Percentiles rank a stretch among this genome's conserved stretches.
phyloP scores from a whole-genome alignment of 2,113 vertebrate species.

The Nerophis ophidion region DNA sequence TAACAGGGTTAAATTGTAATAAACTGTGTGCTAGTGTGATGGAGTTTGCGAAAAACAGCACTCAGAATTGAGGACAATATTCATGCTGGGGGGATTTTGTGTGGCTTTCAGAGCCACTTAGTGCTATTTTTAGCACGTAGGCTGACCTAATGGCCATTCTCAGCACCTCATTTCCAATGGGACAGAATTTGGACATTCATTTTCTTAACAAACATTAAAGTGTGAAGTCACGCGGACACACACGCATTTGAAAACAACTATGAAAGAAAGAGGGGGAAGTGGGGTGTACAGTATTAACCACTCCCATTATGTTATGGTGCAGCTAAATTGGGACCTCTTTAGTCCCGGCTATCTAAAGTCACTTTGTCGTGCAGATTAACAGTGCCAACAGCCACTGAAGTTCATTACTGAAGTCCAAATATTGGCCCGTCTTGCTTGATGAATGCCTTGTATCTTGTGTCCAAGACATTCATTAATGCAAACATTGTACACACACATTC shows the following conservation, averaged over 20 bases:
- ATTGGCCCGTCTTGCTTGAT: conserved; percentile 45
- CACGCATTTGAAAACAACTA: conserved; percentile 39
- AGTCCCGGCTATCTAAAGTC: conserved; percentile 43
- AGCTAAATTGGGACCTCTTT: conserved; percentile 38
- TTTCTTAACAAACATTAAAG: conserved; percentile 33
- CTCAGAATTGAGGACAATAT: conserved; percentile 35
- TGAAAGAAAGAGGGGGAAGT: conserved; percentile 33
- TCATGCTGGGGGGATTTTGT: conserved; percentile 45
- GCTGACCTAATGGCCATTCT: conserved; percentile 49
- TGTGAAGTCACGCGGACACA: conserved; percentile 20
- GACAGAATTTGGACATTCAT: conserved; percentile 46
- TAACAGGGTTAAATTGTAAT: background rate
- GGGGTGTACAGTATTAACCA: conserved; percentile 21
- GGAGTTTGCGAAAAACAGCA: conserved; percentile 17
- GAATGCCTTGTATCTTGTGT: conserved; percentile 35
- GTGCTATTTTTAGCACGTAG: conserved; percentile 61
- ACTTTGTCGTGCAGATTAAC: conserved; percentile 55
- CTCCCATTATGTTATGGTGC: conserved; percentile 40
- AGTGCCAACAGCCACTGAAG: conserved; percentile 37
- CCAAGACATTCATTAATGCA: conserved; percentile 34
- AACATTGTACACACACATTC: conserved; percentile 24
- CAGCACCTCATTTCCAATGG: conserved; percentile 43
- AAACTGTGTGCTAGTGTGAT: background rate
- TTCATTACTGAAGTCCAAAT: conserved; percentile 54
- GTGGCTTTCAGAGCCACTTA: conserved; percentile 37